Base-by-base conservation (phyloP, 2,113 vertebrate genomes). In the Struthio camelus region DNA sequence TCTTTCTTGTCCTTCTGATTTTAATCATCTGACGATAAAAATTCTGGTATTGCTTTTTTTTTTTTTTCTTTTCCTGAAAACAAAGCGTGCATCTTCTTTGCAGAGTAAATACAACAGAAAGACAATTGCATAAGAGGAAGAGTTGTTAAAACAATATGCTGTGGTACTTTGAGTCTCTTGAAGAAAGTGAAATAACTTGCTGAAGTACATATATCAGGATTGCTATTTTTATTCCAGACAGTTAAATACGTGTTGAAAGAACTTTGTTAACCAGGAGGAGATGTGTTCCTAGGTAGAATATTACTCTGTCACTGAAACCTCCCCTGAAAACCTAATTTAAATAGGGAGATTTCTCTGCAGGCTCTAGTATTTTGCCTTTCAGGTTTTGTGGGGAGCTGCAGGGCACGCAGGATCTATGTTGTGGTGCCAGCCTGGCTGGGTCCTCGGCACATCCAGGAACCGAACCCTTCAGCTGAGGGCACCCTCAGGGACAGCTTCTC, bases 21-120 rank as follows among this genome's bases (percentile, higher is more conserved):
- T 82, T 78, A 24, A 24, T 93, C 20, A 14, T 80, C 27, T 91
- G 73, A 40, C 53, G 82, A 78, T 3, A 80, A 78, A 72, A 88
- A 27, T 48, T 40, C 53, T 6, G 0, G 7, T 76, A 10, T 62
- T 83, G 30, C 34, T 51, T 53, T 38, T 51, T 22, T 46, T 67
- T 15, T 50, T 1, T 72, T 83, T 62, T 90, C 23, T 27, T 36
- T 12, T 22, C 78, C 36, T 69, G 9, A 48, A 70, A 94, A 77
- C 38, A 77, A 80, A 38, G 51, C 25, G 15, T 5, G 2, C 86
- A 88, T 89, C 90, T 97, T 98, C 93, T 97, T 97, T 96, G 71
- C 87, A 30, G 85, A 92, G 87, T 64, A 97, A 97, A 95, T 96
- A 38, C 66, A 84, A 79, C 94, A 98, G 98, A 98, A 98, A 69